A percentile compares a stretch with the other conserved stretches of the same genome.
Evolutionary conservation across 2,888 invertebrate species (phyloP).

Genomic region (Drosophila aldrichi): DNA sequence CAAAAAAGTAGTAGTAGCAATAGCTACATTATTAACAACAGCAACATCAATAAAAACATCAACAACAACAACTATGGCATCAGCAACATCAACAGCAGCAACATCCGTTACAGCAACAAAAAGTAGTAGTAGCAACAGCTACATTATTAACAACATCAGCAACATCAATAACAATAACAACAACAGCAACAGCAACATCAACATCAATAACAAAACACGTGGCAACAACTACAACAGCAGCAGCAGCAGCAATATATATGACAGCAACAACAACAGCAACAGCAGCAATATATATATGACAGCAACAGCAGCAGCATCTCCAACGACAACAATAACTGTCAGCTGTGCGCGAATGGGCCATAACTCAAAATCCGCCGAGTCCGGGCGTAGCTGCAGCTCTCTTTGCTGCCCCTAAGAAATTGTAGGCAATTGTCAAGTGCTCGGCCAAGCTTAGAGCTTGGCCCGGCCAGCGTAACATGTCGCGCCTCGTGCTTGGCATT

Average conservation of each 20-base stretch:
- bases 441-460: conserved; percentile 8
- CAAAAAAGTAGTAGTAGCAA: background rate
- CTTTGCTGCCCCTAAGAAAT: conserved; percentile 28
- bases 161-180: background rate
- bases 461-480: conserved; percentile 18
- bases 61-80: background rate
- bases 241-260: background rate
- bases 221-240: background rate
- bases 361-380: conserved; percentile 63
- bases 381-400: conserved; percentile 27
- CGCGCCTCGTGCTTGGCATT: conserved; percentile 64
- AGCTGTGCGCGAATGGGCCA: conserved; percentile 51
- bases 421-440: conserved; percentile 52
- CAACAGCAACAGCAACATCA: background rate
- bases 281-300: conserved; percentile 1
- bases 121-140: too few relatives aligned
- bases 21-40: background rate
- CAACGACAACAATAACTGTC: conserved; percentile 50
- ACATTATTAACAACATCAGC: background rate
- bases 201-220: background rate
- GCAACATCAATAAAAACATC: conserved; percentile 5
- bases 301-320: conserved; percentile 5
- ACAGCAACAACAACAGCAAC: background rate
- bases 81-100: background rate
- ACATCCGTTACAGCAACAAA: too few relatives aligned